A percentile compares a stretch with the other conserved stretches of the same genome.
These are phyloP conservation scores for Blomia tropicalis DNA, from an alignment of 2,888 invertebrate genomes.

Conservation along the genomic window DNA sequence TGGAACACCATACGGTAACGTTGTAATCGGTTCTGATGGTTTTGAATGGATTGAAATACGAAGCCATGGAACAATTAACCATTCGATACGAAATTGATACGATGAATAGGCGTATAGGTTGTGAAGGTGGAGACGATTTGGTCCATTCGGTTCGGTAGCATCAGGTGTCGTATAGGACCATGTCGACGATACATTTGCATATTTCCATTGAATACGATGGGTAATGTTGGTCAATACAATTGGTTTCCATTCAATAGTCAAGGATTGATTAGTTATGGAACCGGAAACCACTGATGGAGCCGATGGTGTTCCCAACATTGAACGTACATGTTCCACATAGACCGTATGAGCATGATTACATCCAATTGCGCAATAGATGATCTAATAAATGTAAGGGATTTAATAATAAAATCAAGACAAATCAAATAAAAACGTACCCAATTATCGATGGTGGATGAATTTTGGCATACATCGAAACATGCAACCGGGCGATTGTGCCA, in stretches of 20 bases:
- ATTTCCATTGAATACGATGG: slow-evolving; percentile 56
- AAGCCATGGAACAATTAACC: slow-evolving; percentile 46
- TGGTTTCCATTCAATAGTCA: slow-evolving; percentile 60
- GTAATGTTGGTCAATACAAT: slow-evolving; percentile 31
- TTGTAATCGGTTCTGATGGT: slow-evolving; percentile 35
- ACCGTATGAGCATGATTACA: slow-evolving; percentile 61
- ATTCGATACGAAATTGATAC: slow-evolving; percentile 76
- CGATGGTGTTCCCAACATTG: slow-evolving; percentile 51
- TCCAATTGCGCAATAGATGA: slow-evolving; percentile 57
- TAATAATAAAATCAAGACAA: too few relatives aligned
- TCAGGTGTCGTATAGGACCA: background rate
- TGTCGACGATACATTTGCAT: slow-evolving; percentile 32
- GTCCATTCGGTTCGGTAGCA: background rate
- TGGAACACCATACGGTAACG: slow-evolving; percentile 41
- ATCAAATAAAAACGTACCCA: background rate
- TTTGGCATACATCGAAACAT: slow-evolving; percentile 5
- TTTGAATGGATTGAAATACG: slow-evolving; percentile 33
- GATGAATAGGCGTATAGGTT: slow-evolving; percentile 70
- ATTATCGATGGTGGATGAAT: slow-evolving; percentile 6
- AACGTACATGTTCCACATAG: slow-evolving; percentile 46
- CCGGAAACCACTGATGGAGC: slow-evolving; percentile 62
- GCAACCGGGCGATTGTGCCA: background rate
- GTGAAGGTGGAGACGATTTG: slow-evolving; percentile 42
- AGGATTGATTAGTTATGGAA: slow-evolving; percentile 54
- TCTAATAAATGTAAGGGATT: background rate